phyloP scores from a whole-genome alignment of 2,888 invertebrate genomes.

The Nomada fucata region DNA sequence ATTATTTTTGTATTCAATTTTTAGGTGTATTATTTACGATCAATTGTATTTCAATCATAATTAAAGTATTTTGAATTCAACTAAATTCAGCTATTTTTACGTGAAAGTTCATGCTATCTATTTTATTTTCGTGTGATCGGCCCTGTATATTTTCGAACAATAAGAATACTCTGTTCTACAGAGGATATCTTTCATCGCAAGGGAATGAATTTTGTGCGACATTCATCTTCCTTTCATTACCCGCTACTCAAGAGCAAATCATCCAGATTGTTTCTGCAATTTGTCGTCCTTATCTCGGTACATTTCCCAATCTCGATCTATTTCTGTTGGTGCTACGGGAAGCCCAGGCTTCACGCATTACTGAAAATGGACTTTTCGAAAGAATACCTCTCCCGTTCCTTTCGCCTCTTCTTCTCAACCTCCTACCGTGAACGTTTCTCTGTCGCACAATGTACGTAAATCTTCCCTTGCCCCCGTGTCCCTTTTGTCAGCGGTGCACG shows the following conservation, averaged over 20 bases:
- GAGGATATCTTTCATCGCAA: too few relatives aligned
- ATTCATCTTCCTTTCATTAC: not conserved
- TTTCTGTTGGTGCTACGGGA: conserved; percentile 29
- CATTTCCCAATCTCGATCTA: conserved; percentile 55
- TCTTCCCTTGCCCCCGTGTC: conserved; percentile 40
- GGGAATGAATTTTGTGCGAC: not conserved
- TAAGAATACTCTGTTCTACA: too few relatives aligned
- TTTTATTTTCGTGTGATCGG: too few relatives aligned
- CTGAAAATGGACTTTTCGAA: conserved; percentile 55
- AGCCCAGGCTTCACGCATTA: conserved; percentile 54
- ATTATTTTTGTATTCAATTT: too few relatives aligned
- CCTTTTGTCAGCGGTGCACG: conserved; percentile 44
- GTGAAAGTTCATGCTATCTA: too few relatives aligned
- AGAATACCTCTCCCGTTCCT: conserved; percentile 57
- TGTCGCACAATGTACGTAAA: conserved; percentile 48
- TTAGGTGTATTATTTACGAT: too few relatives aligned
- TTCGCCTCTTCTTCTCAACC: not conserved
- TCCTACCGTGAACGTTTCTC: conserved; percentile 1
- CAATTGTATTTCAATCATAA: too few relatives aligned
- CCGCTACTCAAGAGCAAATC: conserved; percentile 26
- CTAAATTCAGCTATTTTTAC: too few relatives aligned
- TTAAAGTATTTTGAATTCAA: too few relatives aligned
- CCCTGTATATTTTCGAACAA: too few relatives aligned
- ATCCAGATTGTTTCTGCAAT: conserved; percentile 47
- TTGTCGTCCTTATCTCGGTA: conserved; percentile 52